A percentile compares a stretch with the other conserved stretches of the same genome.
phyloP scores from a whole-genome alignment of 2,888 invertebrate species.

The Leptinotarsa tumamoca region DNA sequence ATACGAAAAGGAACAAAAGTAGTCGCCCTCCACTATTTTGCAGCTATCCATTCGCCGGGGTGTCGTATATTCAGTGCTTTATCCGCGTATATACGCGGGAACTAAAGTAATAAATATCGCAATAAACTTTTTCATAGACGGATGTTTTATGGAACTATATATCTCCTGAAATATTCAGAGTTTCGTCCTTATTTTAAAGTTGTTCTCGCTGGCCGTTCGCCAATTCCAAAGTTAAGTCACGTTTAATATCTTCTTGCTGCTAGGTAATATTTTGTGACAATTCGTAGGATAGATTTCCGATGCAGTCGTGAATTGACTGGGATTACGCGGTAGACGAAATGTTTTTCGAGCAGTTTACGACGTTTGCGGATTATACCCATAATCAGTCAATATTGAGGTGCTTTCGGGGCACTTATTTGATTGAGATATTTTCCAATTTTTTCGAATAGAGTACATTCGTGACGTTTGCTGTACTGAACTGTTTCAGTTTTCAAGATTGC shows the following conservation, averaged over 20 bases:
- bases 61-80: slow-evolving; percentile 24
- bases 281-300: slow-evolving; percentile 55
- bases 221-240: slow-evolving; percentile 58
- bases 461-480: no score
- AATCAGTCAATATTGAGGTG: no score
- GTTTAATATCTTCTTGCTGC: slow-evolving; percentile 60
- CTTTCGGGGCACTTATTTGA: no score
- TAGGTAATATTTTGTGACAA: slow-evolving; percentile 61
- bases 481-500: no score
- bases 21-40: slow-evolving; percentile 10
- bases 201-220: slow-evolving; percentile 50
- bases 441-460: no score
- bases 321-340: slow-evolving; percentile 42
- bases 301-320: slow-evolving; percentile 59
- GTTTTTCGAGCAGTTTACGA: background rate
- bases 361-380: no score
- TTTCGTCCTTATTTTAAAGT: slow-evolving; percentile 53
- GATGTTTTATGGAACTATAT: slow-evolving; percentile 59
- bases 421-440: no score
- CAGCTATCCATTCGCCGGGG: slow-evolving; percentile 23
- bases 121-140: slow-evolving; percentile 58
- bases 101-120: slow-evolving; percentile 55
- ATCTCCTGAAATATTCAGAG: slow-evolving; percentile 60
- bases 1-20: slow-evolving; percentile 7
- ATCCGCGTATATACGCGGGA: slow-evolving; percentile 20